These are phyloP conservation scores for Leucoraja ocellata DNA, from an alignment of 2,797 vertebrate species.

Conservation along the genomic window DNA sequence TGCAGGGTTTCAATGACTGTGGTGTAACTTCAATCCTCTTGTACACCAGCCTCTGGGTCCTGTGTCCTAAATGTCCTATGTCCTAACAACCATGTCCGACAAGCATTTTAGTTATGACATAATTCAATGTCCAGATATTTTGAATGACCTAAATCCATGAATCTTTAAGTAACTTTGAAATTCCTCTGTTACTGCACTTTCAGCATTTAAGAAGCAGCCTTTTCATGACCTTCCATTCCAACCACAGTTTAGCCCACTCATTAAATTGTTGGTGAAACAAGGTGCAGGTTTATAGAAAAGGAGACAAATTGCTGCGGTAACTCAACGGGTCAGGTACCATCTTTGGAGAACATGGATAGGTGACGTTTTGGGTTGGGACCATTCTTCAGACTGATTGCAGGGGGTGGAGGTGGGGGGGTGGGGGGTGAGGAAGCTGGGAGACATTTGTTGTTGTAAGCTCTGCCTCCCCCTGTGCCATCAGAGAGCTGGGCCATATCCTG, in stretches of 20 bases:
- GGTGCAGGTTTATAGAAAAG: too few species aligned
- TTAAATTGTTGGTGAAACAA: not conserved
- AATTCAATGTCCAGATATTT: not conserved
- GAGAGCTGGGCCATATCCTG: too few species aligned
- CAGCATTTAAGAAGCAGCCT: not conserved
- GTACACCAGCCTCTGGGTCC: not conserved
- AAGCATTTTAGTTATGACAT: not conserved
- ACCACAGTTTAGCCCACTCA: not conserved
- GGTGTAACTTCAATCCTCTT: not conserved
- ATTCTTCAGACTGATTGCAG: too few species aligned
- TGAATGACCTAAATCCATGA: not conserved
- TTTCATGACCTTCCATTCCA: not conserved
- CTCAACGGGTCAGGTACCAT: too few species aligned
- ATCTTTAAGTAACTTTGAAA: not conserved
- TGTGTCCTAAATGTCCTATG: too few species aligned
- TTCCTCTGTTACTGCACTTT: not conserved
- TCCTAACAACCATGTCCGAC: not conserved
- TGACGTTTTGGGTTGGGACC: too few species aligned
- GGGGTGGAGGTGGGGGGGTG: too few species aligned
- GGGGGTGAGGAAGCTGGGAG: too few species aligned
- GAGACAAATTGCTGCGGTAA: too few species aligned
- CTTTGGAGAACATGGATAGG: too few species aligned
- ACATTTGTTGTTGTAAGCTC: too few species aligned
- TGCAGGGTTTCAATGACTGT: not conserved
- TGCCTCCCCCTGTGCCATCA: too few species aligned